Evolutionary conservation across 1,140 invertebrate species (phyloP).

Genomic region (Temnothorax longispinosus): DNA sequence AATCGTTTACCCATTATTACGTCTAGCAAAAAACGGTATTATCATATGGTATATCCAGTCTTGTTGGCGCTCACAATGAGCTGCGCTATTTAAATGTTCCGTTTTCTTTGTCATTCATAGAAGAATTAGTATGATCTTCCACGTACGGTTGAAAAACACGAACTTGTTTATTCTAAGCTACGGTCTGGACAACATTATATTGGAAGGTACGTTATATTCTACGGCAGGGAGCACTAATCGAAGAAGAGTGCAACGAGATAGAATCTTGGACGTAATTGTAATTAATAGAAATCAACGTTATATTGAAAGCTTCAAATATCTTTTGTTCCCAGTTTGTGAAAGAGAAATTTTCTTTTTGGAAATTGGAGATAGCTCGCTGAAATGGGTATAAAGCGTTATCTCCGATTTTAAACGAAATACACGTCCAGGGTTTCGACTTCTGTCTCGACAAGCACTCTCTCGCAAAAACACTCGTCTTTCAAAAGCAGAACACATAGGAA

Average conservation of each 20-base stretch:
- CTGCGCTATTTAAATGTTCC: slow-evolving; percentile 63
- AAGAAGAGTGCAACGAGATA: slow-evolving; percentile 77
- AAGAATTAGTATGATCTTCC: slow-evolving; percentile 42
- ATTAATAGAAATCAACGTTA: neutral
- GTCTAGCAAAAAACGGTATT: slow-evolving; percentile 64
- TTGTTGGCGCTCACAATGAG: slow-evolving; percentile 55
- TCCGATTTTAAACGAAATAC: slow-evolving; percentile 3
- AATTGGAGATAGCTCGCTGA: slow-evolving; percentile 7
- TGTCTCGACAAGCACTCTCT: slow-evolving; percentile 36
- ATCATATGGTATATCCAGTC: slow-evolving; percentile 72
- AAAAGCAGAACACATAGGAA: slow-evolving; percentile 15
- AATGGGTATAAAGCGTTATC: neutral
- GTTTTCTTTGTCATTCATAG: slow-evolving; percentile 36
- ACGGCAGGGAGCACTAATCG: slow-evolving; percentile 48
- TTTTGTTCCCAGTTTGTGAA: neutral
- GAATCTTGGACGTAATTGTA: slow-evolving; percentile 57
- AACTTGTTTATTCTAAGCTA: slow-evolving; percentile 37
- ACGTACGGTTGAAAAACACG: slow-evolving; percentile 45
- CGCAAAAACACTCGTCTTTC: slow-evolving; percentile 29
- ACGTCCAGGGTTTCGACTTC: neutral
- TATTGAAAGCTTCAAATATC: neutral
- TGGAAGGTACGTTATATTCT: slow-evolving; percentile 51
- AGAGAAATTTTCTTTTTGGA: slow-evolving; percentile 18
- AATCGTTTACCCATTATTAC: slow-evolving; percentile 67
- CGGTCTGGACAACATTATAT: slow-evolving; percentile 32